Evolutionary conservation across 2,888 invertebrate genomes (phyloP).

Genomic region (Lepidochrysops patricia): DNA sequence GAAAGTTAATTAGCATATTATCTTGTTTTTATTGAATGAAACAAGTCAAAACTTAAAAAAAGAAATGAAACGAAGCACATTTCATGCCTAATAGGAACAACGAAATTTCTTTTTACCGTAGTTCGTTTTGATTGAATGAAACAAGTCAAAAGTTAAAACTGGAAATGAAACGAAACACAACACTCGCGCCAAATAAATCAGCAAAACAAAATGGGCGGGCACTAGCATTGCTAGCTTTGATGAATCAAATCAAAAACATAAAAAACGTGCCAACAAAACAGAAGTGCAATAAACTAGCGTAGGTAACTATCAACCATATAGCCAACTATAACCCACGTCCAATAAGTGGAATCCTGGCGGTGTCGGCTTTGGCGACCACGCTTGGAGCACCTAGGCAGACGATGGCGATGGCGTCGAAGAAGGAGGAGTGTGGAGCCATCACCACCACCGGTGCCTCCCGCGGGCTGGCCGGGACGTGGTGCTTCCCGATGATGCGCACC

Average conservation of each 20-base stretch:
- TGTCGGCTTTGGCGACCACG: slow-evolving; percentile 92
- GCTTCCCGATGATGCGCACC: slow-evolving; percentile 82
- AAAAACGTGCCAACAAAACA: neutral
- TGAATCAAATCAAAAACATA: too few relatives aligned
- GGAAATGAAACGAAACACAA: neutral
- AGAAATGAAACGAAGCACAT: neutral
- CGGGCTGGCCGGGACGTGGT: slow-evolving; percentile 53
- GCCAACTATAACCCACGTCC: slow-evolving; percentile 83
- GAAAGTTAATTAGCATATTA: too few relatives aligned
- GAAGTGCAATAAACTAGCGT: slow-evolving; percentile 1
- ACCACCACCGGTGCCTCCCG: slow-evolving; percentile 89
- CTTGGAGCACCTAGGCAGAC: slow-evolving; percentile 88
- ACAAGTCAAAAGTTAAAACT: neutral
- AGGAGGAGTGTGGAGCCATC: slow-evolving; percentile 93
- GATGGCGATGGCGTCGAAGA: slow-evolving; percentile 90
- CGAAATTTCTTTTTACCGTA: too few relatives aligned
- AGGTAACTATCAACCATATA: too few relatives aligned
- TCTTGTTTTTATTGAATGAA: too few relatives aligned
- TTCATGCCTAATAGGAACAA: too few relatives aligned
- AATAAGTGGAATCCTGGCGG: slow-evolving; percentile 86
- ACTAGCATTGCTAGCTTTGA: too few relatives aligned
- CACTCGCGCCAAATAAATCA: neutral
- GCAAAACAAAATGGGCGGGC: too few relatives aligned
- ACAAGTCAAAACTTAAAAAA: neutral
- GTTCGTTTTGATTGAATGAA: too few relatives aligned